phyloP scores from a whole-genome alignment of 1,140 invertebrate species.

The Rhizoglyphus robini region DNA sequence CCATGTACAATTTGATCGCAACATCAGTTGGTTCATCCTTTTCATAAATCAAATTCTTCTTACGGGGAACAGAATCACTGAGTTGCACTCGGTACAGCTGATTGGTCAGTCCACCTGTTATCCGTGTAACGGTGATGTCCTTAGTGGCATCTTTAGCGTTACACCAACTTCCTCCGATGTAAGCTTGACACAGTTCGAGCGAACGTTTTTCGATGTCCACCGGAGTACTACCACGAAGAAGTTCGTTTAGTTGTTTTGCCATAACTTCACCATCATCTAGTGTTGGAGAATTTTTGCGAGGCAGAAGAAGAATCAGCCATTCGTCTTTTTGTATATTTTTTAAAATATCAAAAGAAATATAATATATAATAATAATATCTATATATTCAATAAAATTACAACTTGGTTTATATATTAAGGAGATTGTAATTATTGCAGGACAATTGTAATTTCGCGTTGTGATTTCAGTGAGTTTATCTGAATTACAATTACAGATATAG shows the following conservation, averaged over 20 bases:
- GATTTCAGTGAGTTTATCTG: no score
- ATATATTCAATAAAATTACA: no score
- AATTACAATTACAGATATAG: no score
- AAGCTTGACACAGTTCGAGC: neutral
- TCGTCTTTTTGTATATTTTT: no score
- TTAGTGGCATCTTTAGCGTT: neutral
- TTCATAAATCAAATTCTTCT: neutral
- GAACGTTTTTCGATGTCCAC: neutral
- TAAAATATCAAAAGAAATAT: no score
- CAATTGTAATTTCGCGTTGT: no score
- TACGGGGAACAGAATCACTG: neutral
- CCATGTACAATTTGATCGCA: constrained; percentile 1
- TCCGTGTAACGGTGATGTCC: neutral
- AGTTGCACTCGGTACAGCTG: neutral
- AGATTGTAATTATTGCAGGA: no score
- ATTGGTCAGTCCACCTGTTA: constrained; percentile 12
- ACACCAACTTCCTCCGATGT: neutral
- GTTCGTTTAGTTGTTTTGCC: no score
- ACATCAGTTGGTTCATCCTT: neutral
- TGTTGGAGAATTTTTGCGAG: no score
- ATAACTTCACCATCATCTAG: neutral
- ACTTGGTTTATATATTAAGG: no score
- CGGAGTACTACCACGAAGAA: neutral
- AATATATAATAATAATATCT: no score
- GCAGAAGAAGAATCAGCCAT: no score